Evolutionary conservation across 2,888 invertebrate species (phyloP), one percentile per base, ranked within the genome.

Genomic region (Dendrolimus houi): DNA sequence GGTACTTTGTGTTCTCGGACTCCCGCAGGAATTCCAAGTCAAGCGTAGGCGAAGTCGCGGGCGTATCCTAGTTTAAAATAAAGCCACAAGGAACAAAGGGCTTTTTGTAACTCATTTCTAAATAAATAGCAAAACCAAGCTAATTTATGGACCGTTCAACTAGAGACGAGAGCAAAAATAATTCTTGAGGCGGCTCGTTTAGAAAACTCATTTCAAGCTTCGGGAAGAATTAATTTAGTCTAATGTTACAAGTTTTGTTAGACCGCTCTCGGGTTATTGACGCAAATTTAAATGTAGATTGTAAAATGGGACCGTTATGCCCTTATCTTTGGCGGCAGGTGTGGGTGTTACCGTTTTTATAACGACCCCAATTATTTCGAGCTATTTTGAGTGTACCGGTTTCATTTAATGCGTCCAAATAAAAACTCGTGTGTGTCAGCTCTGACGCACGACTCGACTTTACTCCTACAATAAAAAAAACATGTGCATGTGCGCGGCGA

Each of bases 221-320:
- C 60, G 71, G 69, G 70, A 69, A 66, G 65, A 71, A 76, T 75
- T 74, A 76, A 74, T 73, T 74, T 62, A 60, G 62, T 72, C 61
- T 71, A 69, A 68, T 63, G 61, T 67, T 63, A 71, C 71, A 66
- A 72, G 64, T 74, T 68, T 57, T 62, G 62, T 67, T 65, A 57
- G 56, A 58, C 57, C 63, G 58, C 62, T 62, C 55, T 57, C 61
- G 63, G 47, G 12, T 47, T 47, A 47, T 47, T 47, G 47, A 2
- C 2, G 47, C 47, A 47, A 47, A 47, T 47, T 47, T 47, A 47
- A 47, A 47, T 47, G 47, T 47, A 47, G 47, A 47, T 47, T 47
- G 47, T 47, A 9, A 47, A 47, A 9, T 47, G 47, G 12, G 47
- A 47, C 47, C 47, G 47, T 47, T 47, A 47, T 9, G 47, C 47